Evolutionary conservation across 2,797 vertebrate genomes (phyloP).

Genomic region (Tauraco hartlaubi): DNA sequence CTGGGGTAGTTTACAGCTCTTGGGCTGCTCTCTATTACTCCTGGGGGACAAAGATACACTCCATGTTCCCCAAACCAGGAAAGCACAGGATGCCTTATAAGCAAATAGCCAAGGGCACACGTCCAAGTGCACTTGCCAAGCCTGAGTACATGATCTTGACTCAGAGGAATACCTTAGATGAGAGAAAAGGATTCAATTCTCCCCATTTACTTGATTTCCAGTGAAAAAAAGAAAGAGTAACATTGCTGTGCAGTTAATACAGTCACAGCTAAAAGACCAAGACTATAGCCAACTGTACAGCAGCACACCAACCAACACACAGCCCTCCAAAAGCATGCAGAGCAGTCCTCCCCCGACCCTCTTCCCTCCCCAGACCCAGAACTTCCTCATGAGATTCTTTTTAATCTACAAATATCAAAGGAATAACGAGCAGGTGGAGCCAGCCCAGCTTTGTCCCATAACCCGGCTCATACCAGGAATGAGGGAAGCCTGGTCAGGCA

Average conservation of each 20-base stretch:
- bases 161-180: background rate
- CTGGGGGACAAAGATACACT: background rate
- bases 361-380: background rate
- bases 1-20: background rate
- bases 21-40: background rate
- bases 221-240: background rate
- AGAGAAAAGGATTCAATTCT: background rate
- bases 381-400: background rate
- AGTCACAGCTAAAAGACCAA: background rate
- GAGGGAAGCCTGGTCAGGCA: background rate
- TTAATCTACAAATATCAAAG: background rate
- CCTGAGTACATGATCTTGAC: background rate
- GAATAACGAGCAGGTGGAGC: background rate
- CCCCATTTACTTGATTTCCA: background rate
- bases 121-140: background rate
- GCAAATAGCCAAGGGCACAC: background rate
- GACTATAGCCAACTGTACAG: fast-evolving
- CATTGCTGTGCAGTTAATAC: background rate
- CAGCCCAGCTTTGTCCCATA: background rate
- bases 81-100: background rate
- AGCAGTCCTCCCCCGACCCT: background rate
- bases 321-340: background rate
- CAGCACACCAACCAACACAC: background rate
- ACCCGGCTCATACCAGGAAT: background rate
- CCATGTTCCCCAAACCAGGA: background rate